Evolutionary conservation across 2,888 invertebrate genomes (phyloP).

Genomic region (Apodemia mormo): DNA sequence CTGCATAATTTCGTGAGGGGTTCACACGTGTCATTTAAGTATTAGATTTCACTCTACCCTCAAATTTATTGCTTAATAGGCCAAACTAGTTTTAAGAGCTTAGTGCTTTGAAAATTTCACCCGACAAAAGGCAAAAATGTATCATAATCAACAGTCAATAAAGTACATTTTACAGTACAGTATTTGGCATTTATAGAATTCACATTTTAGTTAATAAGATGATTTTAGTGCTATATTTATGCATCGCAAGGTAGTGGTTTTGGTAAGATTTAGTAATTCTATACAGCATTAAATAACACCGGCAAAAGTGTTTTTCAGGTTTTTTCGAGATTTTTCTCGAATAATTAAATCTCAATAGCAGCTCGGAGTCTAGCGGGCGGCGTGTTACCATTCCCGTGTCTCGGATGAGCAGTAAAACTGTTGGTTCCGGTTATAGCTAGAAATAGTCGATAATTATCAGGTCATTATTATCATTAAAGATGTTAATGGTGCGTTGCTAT

Average conservation of each 20-base stretch:
- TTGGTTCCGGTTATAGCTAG: too few relatives aligned
- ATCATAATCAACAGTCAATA: constrained; percentile 1
- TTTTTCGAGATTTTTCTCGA: too few relatives aligned
- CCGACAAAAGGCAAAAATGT: constrained; percentile 40
- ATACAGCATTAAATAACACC: too few relatives aligned
- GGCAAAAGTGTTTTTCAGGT: too few relatives aligned
- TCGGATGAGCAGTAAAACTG: too few relatives aligned
- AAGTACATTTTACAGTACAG: constrained; percentile 19
- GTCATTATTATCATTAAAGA: too few relatives aligned
- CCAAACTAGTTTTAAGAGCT: constrained; percentile 56
- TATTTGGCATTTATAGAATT: constrained; percentile 4
- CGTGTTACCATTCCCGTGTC: too few relatives aligned
- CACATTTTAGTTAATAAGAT: constrained; percentile 15
- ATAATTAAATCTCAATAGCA: too few relatives aligned
- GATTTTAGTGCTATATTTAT: constrained; percentile 13
- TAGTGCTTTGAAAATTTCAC: constrained; percentile 34
- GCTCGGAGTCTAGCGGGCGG: too few relatives aligned
- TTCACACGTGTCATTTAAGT: background rate
- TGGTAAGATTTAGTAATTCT: too few relatives aligned
- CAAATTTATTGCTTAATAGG: constrained; percentile 38
- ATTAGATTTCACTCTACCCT: background rate
- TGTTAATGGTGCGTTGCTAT: too few relatives aligned
- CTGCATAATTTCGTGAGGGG: background rate
- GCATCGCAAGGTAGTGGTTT: constrained; percentile 24
- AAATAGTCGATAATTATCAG: too few relatives aligned